Conservation (phyloP, 1,140 invertebrate species). For the Heliconius congener region DNA sequence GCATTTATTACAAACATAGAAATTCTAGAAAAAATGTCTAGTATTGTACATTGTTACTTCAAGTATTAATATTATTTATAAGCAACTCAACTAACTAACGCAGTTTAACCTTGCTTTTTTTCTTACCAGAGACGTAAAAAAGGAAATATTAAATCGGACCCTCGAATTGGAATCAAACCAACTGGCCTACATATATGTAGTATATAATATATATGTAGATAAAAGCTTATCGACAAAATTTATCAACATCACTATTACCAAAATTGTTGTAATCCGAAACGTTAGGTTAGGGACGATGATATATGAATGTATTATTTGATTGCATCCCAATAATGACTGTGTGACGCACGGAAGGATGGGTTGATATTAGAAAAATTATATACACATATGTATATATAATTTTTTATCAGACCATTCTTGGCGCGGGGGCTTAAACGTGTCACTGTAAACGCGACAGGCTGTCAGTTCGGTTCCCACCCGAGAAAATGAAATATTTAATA, state of each 20-base stretch:
- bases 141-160: no score
- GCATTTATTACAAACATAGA: not conserved
- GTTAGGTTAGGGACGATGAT: conserved; percentile 50
- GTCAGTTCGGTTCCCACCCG: no score
- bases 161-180: no score
- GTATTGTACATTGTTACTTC: no score
- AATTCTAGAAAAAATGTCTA: not conserved
- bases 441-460: not conserved
- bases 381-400: not conserved
- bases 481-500: no score
- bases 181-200: no score
- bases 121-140: no score
- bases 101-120: no score
- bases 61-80: not conserved
- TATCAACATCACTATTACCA: conserved; percentile 36
- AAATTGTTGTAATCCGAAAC: conserved; percentile 54
- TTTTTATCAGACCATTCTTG: not conserved
- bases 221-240: not conserved
- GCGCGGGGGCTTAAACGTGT: not conserved
- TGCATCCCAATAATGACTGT: conserved; percentile 46
- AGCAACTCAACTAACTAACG: not conserved
- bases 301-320: conserved; percentile 63
- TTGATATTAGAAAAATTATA: conserved; percentile 2
- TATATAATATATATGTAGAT: not conserved
- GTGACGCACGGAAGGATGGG: conserved; percentile 17